These are phyloP conservation scores for Dioctria rufipes DNA, from an alignment of 2,888 invertebrate genomes.

Conservation along the genomic window DNA sequence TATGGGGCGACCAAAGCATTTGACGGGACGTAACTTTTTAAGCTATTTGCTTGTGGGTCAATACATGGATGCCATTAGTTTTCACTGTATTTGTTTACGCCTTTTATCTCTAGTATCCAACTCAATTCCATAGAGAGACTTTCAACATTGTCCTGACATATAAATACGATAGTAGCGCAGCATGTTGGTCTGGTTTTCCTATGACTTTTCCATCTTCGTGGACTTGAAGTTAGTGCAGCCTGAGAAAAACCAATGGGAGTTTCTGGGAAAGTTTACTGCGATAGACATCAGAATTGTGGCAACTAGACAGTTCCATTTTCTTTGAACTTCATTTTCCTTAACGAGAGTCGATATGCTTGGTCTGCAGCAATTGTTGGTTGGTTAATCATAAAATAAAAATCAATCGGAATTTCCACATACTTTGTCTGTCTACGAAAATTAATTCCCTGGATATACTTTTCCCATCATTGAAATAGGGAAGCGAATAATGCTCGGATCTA, in stretches of 20 bases:
- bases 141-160: slow-evolving; percentile 32
- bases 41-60: slow-evolving; percentile 38
- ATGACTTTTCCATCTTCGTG: neutral
- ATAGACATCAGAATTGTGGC: slow-evolving; percentile 11
- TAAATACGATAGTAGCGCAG: slow-evolving; percentile 11
- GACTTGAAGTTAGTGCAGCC: slow-evolving; percentile 7
- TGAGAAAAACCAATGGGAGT: slow-evolving; percentile 4
- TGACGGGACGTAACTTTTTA: slow-evolving; percentile 25
- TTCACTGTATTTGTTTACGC: slow-evolving; percentile 25
- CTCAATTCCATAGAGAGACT: neutral
- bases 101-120: neutral
- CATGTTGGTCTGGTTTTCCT: neutral
- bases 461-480: too few species aligned
- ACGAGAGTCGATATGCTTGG: too few species aligned
- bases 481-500: too few species aligned
- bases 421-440: too few species aligned
- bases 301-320: slow-evolving; percentile 36
- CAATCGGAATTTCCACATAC: too few species aligned
- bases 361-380: too few species aligned
- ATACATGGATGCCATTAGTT: slow-evolving; percentile 34
- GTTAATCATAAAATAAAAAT: too few species aligned
- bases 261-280: slow-evolving; percentile 8
- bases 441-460: too few species aligned
- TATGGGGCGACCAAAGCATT: neutral
- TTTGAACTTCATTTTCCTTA: neutral